These are phyloP conservation scores for Pentalonia nigronervosa DNA, from an alignment of 1,140 invertebrate genomes.

Conservation along the genomic window DNA sequence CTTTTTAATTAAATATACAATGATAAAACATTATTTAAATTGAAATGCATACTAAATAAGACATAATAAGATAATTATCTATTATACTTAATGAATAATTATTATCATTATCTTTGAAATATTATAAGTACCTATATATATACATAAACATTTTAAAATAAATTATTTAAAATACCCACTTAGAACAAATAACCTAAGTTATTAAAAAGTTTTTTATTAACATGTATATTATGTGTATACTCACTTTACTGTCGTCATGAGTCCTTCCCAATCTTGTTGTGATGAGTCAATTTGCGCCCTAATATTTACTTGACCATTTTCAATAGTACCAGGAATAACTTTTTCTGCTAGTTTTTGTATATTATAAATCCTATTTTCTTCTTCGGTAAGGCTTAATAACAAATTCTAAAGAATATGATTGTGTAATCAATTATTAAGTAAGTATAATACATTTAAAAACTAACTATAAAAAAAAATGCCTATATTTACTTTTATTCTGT, in stretches of 20 bases:
- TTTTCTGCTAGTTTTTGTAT: conserved; percentile 84
- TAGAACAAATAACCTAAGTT: not conserved
- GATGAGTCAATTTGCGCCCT: conserved; percentile 84
- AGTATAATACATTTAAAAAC: not conserved
- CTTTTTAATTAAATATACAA: too few relatives aligned
- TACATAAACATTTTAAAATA: not conserved
- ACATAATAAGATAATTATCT: too few relatives aligned
- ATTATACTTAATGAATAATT: not conserved
- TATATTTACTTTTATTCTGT: conserved; percentile 76
- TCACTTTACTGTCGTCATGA: conserved; percentile 75
- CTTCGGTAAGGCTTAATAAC: conserved; percentile 80
- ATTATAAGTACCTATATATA: not conserved
- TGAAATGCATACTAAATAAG: not conserved
- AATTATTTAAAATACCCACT: not conserved
- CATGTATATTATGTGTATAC: not conserved
- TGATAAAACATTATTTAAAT: not conserved
- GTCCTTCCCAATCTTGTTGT: conserved; percentile 89
- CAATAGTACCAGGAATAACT: conserved; percentile 87
- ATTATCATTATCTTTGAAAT: not conserved
- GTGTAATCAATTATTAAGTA: not conserved
- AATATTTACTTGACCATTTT: conserved; percentile 85
- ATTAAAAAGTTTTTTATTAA: not conserved
- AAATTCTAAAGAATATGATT: conserved; percentile 70
- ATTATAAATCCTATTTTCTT: conserved; percentile 81
- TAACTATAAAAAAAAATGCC: not conserved